Evolutionary conservation across 2,797 vertebrate genomes (phyloP).

Genomic region (Leontocebus nigricollis): DNA sequence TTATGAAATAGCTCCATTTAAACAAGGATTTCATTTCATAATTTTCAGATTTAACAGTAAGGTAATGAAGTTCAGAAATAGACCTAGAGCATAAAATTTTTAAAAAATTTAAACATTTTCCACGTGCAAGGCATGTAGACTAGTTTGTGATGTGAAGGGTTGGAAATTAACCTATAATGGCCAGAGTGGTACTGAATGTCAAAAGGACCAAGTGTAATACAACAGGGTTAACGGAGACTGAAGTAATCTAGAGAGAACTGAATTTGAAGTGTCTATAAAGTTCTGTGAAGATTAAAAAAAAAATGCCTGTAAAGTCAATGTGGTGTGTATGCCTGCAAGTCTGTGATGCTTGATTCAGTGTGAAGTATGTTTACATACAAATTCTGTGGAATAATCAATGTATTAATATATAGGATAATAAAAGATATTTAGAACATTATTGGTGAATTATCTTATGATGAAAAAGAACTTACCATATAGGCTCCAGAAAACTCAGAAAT

Average conservation of each 20-base stretch:
- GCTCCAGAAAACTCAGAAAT: neutral
- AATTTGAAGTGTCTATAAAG: neutral
- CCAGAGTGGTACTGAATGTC: neutral
- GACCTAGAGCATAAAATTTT: neutral
- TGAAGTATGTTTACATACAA: conserved; percentile 15
- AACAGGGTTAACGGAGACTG: neutral
- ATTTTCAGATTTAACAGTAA: neutral
- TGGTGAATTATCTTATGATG: conserved; percentile 17
- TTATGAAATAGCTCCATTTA: neutral
- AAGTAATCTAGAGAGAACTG: neutral
- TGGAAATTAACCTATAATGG: neutral
- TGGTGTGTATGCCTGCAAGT: neutral
- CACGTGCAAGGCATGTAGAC: neutral
- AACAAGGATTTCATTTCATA: neutral
- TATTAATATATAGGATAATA: neutral
- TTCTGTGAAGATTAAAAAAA: neutral
- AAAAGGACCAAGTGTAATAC: neutral
- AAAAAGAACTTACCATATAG: neutral
- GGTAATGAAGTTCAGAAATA: neutral
- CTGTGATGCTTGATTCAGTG: neutral
- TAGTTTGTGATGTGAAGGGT: neutral
- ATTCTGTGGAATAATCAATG: neutral
- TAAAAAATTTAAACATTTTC: neutral
- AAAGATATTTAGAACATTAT: conserved; percentile 6
- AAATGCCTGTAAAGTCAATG: neutral